Conservation (phyloP, 2,113 vertebrate species). For the Odontesthes bonariensis region DNA sequence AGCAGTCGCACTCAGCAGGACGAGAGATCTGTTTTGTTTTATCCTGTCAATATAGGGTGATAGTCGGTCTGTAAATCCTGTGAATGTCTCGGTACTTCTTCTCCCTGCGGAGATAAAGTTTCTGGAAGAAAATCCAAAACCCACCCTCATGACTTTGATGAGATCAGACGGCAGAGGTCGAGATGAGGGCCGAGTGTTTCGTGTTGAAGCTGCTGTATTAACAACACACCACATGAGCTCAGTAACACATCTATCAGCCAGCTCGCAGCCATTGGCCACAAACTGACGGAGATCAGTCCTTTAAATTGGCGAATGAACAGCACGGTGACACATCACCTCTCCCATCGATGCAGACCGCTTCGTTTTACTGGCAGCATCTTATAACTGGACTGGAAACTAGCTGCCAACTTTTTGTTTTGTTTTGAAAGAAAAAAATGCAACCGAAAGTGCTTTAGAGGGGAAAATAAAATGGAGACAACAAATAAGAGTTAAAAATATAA, state of each 20-base stretch:
- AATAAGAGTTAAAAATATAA: too few relatives aligned
- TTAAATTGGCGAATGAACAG: neutral
- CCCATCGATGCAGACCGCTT: neutral
- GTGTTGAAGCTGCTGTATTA: constrained; percentile 1
- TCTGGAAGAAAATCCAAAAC: constrained; percentile 3
- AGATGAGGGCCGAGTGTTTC: neutral
- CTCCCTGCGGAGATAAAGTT: constrained; percentile 3
- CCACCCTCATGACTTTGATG: neutral
- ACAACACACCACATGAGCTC: neutral
- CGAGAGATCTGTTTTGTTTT: neutral
- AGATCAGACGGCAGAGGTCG: neutral
- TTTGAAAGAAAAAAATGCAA: too few relatives aligned
- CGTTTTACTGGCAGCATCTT: neutral
- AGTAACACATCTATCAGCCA: neutral
- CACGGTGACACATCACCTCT: neutral
- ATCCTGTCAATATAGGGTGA: neutral
- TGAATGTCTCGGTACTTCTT: neutral
- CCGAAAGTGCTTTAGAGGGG: too few relatives aligned
- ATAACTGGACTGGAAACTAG: neutral
- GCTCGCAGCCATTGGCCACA: neutral
- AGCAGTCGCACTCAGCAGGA: neutral
- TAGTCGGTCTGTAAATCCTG: constrained; percentile 11
- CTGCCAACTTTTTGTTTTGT: neutral
- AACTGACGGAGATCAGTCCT: neutral
- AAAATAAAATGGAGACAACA: too few relatives aligned